Conservation (phyloP, 2,888 invertebrate genomes). For the Gari tellinella region DNA sequence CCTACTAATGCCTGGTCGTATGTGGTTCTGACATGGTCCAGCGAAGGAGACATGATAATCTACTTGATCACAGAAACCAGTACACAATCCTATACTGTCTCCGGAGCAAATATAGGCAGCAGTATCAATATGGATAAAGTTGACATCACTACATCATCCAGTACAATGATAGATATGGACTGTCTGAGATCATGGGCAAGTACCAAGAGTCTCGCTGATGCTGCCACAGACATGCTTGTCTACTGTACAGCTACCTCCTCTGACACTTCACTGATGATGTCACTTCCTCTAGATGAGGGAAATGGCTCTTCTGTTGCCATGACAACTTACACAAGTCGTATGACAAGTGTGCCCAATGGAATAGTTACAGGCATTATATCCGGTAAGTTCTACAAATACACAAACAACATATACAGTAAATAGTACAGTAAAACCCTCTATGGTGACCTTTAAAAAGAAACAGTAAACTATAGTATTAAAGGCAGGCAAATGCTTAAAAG, state of each 20-base stretch:
- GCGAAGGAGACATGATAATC: slow-evolving; percentile 26
- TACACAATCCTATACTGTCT: slow-evolving; percentile 4
- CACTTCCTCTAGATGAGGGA: slow-evolving; percentile 67
- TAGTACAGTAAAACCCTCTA: no score
- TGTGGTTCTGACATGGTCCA: slow-evolving; percentile 43
- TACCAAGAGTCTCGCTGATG: slow-evolving; percentile 44
- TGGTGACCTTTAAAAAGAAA: no score
- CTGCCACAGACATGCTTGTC: slow-evolving; percentile 43
- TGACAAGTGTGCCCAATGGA: slow-evolving; percentile 5
- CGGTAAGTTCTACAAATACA: neutral
- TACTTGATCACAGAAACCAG: slow-evolving; percentile 39
- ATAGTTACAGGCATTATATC: slow-evolving; percentile 11
- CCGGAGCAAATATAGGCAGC: slow-evolving; percentile 20
- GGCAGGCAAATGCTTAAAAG: no score
- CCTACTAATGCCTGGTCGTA: slow-evolving; percentile 46
- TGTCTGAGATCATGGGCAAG: slow-evolving; percentile 63
- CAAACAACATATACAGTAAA: no score
- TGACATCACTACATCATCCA: slow-evolving; percentile 20
- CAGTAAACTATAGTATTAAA: no score
- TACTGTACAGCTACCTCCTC: slow-evolving; percentile 37
- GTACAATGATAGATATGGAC: slow-evolving; percentile 56
- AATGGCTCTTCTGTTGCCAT: slow-evolving; percentile 44
- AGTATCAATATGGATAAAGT: neutral
- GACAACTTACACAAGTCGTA: slow-evolving; percentile 22
- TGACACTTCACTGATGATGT: slow-evolving; percentile 44